Evolutionary conservation across 2,797 vertebrate genomes (phyloP).

Genomic region (Sebastes reedi): DNA sequence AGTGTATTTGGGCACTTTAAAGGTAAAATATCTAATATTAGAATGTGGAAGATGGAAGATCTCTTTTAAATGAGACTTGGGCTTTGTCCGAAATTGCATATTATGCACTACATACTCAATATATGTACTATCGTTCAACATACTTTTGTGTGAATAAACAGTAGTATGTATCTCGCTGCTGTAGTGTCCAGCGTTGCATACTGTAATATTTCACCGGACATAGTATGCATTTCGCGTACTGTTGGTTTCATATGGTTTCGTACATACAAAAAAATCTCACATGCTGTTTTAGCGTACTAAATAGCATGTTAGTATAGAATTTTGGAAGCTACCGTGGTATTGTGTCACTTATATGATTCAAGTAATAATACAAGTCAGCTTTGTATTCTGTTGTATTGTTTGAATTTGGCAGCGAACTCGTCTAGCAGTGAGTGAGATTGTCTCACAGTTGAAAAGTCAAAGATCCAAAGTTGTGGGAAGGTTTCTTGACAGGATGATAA

Average conservation of each 20-base stretch:
- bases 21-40: not conserved
- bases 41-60: not conserved
- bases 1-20: not conserved
- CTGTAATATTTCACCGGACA: too few relatives aligned
- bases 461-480: not conserved
- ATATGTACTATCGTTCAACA: too few relatives aligned
- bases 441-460: not conserved
- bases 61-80: not conserved
- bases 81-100: too few relatives aligned
- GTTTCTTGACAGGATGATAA: not conserved
- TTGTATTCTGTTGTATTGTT: not conserved
- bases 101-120: too few relatives aligned
- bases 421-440: not conserved
- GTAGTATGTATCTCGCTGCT: too few relatives aligned
- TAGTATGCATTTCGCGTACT: too few relatives aligned
- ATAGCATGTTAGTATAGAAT: too few relatives aligned
- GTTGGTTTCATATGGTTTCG: too few relatives aligned
- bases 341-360: not conserved
- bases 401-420: not conserved
- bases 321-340: fast-evolving
- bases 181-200: too few relatives aligned
- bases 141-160: too few relatives aligned
- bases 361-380: not conserved
- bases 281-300: too few relatives aligned
- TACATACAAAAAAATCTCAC: too few relatives aligned